phyloP scores from a whole-genome alignment of 2,797 vertebrate genomes.

The Sphenopsis melanotis region DNA sequence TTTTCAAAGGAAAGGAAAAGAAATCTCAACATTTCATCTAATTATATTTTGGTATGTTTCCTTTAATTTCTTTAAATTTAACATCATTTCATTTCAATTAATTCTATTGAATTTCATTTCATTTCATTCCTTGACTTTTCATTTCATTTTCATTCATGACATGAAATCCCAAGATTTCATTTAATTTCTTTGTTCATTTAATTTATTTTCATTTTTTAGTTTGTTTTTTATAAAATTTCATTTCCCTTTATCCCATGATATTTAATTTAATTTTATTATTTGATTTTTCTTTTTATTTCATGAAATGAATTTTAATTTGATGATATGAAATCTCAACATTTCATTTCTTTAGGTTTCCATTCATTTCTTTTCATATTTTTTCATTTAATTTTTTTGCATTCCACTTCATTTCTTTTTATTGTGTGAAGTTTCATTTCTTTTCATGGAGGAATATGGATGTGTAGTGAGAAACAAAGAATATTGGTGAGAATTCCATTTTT shows the following conservation, averaged over 20 bases:
- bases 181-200: not conserved
- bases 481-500: not conserved
- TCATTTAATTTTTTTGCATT: not conserved
- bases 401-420: not conserved
- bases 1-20: not conserved
- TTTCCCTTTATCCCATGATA: not conserved
- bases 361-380: not conserved
- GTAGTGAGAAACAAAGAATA: not conserved
- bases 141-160: not conserved
- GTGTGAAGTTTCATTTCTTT: not conserved
- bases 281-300: not conserved
- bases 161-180: not conserved
- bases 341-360: not conserved
- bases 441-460: not conserved
- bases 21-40: not conserved
- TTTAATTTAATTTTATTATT: not conserved
- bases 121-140: not conserved
- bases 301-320: not conserved
- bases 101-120: not conserved
- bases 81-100: not conserved
- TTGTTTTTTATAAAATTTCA: accelerated
- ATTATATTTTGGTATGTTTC: not conserved
- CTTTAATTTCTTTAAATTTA: not conserved
- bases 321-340: not conserved
- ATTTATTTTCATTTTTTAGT: not conserved